These are phyloP conservation scores for Rafetus swinhoei DNA, from an alignment of 2,113 vertebrate genomes.

Conservation along the genomic window DNA sequence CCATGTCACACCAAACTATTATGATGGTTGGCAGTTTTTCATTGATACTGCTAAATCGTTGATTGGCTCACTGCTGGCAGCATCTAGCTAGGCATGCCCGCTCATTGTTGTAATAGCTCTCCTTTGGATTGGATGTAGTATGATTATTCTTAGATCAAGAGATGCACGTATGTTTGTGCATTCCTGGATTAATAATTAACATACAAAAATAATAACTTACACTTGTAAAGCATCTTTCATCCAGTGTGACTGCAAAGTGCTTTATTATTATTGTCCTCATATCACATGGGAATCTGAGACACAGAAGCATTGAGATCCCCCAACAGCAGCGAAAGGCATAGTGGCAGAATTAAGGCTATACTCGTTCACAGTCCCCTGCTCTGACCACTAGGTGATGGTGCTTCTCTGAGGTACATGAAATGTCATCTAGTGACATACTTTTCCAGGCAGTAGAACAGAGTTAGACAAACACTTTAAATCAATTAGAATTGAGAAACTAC, in stretches of 20 bases:
- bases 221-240: not conserved
- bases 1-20: accelerated
- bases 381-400: slow-evolving; percentile 39
- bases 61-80: not conserved
- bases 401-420: slow-evolving; percentile 25
- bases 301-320: not conserved
- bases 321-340: not conserved
- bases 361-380: slow-evolving; percentile 24
- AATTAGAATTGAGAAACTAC: slow-evolving; percentile 27
- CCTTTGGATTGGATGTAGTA: accelerated
- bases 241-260: not conserved
- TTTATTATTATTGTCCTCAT: not conserved
- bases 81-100: not conserved
- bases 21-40: not conserved
- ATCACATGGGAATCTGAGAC: not conserved
- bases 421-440: not conserved
- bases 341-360: not conserved
- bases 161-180: not conserved
- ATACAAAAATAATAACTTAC: not conserved
- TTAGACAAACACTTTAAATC: slow-evolving; percentile 21
- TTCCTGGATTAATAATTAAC: not conserved
- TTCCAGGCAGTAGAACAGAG: slow-evolving; percentile 21
- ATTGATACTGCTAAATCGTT: not conserved
- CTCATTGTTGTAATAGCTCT: accelerated
- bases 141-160: not conserved